A percentile compares a stretch with the other conserved stretches of the same genome.
Conservation (phyloP, 2,797 vertebrate genomes). For the Gadopsis bispinosus region DNA sequence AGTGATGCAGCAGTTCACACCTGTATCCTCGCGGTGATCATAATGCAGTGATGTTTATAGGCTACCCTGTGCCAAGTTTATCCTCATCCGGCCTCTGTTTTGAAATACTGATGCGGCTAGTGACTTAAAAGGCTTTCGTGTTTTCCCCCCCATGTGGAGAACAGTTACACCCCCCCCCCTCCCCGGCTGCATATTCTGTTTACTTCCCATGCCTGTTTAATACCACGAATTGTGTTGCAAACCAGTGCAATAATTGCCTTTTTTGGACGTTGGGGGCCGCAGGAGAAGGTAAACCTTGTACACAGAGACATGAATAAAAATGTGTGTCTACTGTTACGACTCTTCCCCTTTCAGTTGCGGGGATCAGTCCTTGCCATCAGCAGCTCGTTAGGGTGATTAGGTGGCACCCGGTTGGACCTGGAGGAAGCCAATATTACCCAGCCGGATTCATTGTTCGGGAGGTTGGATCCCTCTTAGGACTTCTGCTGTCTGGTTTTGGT, state of each 20-base stretch:
- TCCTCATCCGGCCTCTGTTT: slow-evolving; percentile 21
- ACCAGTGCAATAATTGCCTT: slow-evolving; percentile 43
- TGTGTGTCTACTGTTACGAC: not conserved
- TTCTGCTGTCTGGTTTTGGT: too few species aligned
- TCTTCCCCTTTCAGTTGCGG: too few species aligned
- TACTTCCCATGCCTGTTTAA: slow-evolving; percentile 43
- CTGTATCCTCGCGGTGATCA: not conserved
- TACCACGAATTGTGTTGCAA: slow-evolving; percentile 47
- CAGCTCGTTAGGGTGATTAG: too few species aligned
- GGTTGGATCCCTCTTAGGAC: too few species aligned
- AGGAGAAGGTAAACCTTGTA: slow-evolving; percentile 15
- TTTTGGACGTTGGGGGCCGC: not conserved
- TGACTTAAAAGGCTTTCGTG: slow-evolving; percentile 49
- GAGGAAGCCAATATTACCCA: too few species aligned
- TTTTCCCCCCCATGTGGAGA: slow-evolving; percentile 36
- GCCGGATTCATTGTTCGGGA: too few species aligned
- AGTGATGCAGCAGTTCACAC: not conserved
- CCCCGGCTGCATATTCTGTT: slow-evolving; percentile 27
- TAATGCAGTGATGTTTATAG: not conserved
- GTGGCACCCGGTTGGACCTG: too few species aligned
- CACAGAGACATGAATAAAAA: slow-evolving; percentile 28
- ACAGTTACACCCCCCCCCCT: slow-evolving; percentile 12
- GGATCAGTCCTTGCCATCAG: too few species aligned
- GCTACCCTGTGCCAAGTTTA: not conserved
- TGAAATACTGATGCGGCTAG: slow-evolving; percentile 35